Conservation (phyloP, 2,888 invertebrate species). For the Callinectes sapidus region DNA sequence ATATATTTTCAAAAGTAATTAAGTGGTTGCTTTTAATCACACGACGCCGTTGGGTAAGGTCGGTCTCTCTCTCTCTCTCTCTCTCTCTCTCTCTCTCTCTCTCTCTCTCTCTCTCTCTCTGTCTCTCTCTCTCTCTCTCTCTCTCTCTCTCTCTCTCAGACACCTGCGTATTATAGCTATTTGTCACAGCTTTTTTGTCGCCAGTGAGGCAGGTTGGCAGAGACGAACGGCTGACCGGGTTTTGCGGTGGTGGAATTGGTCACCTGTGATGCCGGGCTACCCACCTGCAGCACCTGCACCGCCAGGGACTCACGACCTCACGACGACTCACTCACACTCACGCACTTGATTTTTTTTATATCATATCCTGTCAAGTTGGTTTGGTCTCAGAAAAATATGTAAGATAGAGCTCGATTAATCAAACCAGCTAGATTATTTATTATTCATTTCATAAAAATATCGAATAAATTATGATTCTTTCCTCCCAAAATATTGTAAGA, state of each 20-base stretch:
- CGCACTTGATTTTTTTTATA: too few species aligned
- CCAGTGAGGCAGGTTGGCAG: not conserved
- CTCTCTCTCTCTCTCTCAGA: too few species aligned
- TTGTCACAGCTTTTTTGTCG: not conserved
- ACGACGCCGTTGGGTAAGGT: too few species aligned
- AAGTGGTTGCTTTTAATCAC: too few species aligned
- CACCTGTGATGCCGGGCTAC: constrained; percentile 16
- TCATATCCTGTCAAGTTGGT: too few species aligned
- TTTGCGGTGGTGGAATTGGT: not conserved
- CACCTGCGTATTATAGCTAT: not conserved
- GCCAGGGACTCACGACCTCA: not conserved
- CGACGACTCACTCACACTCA: not conserved
- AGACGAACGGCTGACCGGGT: not conserved
- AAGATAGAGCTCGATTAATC: too few species aligned
- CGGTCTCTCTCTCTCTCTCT: constrained; percentile 15
- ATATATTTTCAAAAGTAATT: too few species aligned
- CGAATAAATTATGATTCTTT: too few species aligned
- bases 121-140: not conserved
- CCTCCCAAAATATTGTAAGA: too few species aligned
- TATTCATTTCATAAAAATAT: too few species aligned
- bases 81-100: constrained; percentile 25
- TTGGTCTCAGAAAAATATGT: too few species aligned
- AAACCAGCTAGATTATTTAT: too few species aligned
- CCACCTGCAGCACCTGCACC: not conserved
- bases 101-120: constrained; percentile 21